Conservation (phyloP, 2,888 invertebrate genomes). For the Tetranychus piercei region DNA sequence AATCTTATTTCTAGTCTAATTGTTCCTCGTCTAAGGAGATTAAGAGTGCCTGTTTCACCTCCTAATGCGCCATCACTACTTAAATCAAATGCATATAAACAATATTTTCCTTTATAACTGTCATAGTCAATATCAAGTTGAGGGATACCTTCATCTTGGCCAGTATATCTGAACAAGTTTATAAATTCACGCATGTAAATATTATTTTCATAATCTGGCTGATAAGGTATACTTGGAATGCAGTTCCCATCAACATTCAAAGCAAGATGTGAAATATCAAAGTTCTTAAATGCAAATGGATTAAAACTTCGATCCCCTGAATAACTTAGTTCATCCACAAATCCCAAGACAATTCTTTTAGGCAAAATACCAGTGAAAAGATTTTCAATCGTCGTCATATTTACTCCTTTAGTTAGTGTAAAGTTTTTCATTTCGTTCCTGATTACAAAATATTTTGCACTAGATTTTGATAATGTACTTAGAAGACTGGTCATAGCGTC, state of each 20-base stretch:
- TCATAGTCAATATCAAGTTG: not conserved
- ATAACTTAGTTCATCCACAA: not conserved
- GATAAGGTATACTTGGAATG: not conserved
- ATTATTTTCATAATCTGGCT: constrained; percentile 8
- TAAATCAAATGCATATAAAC: not conserved
- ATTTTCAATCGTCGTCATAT: not conserved
- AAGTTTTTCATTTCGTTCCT: too few species aligned
- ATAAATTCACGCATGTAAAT: not conserved
- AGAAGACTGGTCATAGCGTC: too few species aligned
- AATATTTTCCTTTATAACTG: not conserved
- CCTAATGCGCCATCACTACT: not conserved
- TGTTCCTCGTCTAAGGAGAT: too few species aligned
- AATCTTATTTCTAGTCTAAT: too few species aligned
- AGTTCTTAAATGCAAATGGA: too few species aligned
- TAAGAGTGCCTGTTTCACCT: not conserved
- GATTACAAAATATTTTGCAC: too few species aligned
- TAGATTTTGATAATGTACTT: too few species aligned
- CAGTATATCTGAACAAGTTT: not conserved
- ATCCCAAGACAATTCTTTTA: not conserved
- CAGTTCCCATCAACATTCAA: constrained; percentile 10
- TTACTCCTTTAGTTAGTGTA: not conserved
- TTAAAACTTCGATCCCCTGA: too few species aligned
- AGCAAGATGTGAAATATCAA: not conserved
- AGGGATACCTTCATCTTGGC: not conserved
- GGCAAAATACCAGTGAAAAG: constrained; percentile 11